A percentile compares a stretch with the other conserved stretches of the same genome.
Evolutionary conservation across 2,113 vertebrate species (phyloP).

Genomic region (human): GRCh38 chr3:43375501-43376000

Average conservation of each 20-base stretch:
- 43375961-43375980: background rate
- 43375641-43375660: background rate
- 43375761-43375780: background rate
- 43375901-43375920: no score
- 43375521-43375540: background rate
- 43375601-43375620: background rate
- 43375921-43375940: background rate
- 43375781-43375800: background rate
- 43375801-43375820: background rate
- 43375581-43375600: background rate
- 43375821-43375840: background rate
- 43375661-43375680: background rate
- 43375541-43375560: background rate
- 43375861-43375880: no score
- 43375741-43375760: background rate
- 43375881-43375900: no score
- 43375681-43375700: background rate
- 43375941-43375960: background rate
- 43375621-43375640: background rate
- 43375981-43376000: background rate
- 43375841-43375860: background rate
- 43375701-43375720: background rate
- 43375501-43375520: background rate
- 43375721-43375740: background rate
- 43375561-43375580: background rate